Base-by-base conservation (phyloP, 2,888 invertebrate species). In the Panzeria rudis region DNA sequence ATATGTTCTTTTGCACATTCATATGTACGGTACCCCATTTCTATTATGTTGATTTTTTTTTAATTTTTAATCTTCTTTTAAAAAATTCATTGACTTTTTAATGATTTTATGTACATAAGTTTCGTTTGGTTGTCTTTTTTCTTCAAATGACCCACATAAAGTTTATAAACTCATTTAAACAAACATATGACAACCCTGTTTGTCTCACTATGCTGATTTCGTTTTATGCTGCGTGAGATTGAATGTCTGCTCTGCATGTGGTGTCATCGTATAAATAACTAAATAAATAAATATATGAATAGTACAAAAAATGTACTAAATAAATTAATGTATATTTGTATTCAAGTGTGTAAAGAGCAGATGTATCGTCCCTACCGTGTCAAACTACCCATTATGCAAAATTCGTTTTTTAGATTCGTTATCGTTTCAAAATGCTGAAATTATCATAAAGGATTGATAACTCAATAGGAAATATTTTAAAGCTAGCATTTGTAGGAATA, bases 101-200 rank as follows among this genome's bases (percentile, higher is more conserved):
- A 80, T 80, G 72, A 82, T 84, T 84, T 73, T 54, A 81, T 41
- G 80, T 80, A 59, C 3, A 2, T 79, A 47, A 35, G 47, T 38
- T 80, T 56, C 56, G 44, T 50, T 44, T 56, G 15, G 20, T 56
- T 81, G 25, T 38, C 15, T 69, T 56, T 59, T 77, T 54, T 78
- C 73, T 71, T 75, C 47, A 75, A 85, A 78, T 82, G 85, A 85
- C 85, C 85, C 85, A 85, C 78, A 82, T 85, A 79, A 72, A 85
- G 82, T 85, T 85, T 85, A 79, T 75, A 79, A 66, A 79, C 85
- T 82, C 69, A 73, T 32, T 54, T 66, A 47, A 35, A 52, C 66
- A 47, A 62, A 78, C 68, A 83, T 61, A 15, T 64, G 66, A 77
- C 75, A 47, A 52, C 41, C 32, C 47, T 35, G 23, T 20, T 13